Evolutionary conservation across 2,888 invertebrate genomes (phyloP), one percentile per base, ranked within the genome.

Genomic region (Acrocyrtus sp.): DNA sequence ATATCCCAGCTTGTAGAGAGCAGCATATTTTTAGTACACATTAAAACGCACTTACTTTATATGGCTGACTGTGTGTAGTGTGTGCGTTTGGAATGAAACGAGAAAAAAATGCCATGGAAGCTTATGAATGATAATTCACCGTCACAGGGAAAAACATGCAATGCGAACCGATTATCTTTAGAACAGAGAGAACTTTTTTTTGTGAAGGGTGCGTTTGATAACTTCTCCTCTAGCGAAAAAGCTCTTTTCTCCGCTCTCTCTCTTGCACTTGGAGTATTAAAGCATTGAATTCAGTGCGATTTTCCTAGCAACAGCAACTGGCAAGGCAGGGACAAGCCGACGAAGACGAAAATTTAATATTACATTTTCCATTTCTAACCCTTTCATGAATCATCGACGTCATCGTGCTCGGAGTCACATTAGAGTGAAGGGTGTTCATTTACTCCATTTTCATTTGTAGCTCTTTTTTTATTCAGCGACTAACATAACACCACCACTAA

Each of bases 161-260:
- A n/a, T 34, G 12, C 6, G 34, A 5, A 34, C 34, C 34, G 34
- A 5, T n/a, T 34, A 5, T 34, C 34, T 34, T 12, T 34, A n/a
- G n/a, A n/a, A n/a, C n/a, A n/a, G n/a, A n/a, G n/a, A n/a, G n/a
- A n/a, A 34, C 34, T 12, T 34, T 12, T 34, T 34, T 12, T 8
- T 39, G 6, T 54, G 56, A 56, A 56, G 56, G 41, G 56, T 56
- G 56, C 56, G 56, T 41, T 56, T 56, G 56, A 56, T 56, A 56
- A 56, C 39, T 17, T 41, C 27, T 53, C 1, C 19, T 29, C n/a
- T n/a, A 34, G 5, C 45, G 45, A 45, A 17, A 45, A n/a, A n/a
- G n/a, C 45, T 56, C 56, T 21, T 39, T 21, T 50, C 6, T 47
- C n/a, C 10, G 6, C 17, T 17, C 17, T 56, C 19, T 39, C 34